These are phyloP conservation scores for Drosophila gaucha DNA, from an alignment of 2,888 invertebrate genomes.

Conservation along the genomic window DNA sequence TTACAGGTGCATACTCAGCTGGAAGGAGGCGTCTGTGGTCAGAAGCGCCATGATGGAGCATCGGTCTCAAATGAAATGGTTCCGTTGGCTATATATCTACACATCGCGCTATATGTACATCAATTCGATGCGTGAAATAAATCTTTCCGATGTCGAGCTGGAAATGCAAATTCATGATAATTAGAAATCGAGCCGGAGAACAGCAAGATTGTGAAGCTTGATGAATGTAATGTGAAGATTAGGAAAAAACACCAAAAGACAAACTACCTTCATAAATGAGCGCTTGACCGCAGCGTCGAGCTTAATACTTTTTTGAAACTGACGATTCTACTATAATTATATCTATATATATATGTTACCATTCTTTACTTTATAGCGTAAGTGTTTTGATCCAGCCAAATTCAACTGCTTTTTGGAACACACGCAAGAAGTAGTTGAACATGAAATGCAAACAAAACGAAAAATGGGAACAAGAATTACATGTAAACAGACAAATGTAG, in stretches of 20 bases:
- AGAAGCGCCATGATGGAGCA: slow-evolving; percentile 94
- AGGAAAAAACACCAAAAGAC: slow-evolving; percentile 65
- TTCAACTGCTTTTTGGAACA: slow-evolving; percentile 38
- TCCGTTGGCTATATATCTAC: slow-evolving; percentile 93
- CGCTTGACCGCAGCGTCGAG: slow-evolving; percentile 27
- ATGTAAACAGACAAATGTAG: slow-evolving; percentile 30
- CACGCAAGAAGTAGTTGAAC: slow-evolving; percentile 44
- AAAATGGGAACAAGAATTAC: slow-evolving; percentile 66
- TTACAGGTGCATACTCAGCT: slow-evolving; percentile 88
- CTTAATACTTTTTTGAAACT: slow-evolving; percentile 53
- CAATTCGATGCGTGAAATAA: slow-evolving; percentile 93
- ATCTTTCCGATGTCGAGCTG: slow-evolving; percentile 90
- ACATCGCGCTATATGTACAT: slow-evolving; percentile 96
- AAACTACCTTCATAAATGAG: slow-evolving; percentile 60
- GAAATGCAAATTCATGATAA: slow-evolving; percentile 89
- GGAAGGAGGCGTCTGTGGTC: slow-evolving; percentile 87
- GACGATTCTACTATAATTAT: slow-evolving; percentile 69
- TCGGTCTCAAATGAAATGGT: slow-evolving; percentile 97
- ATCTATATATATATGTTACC: slow-evolving; percentile 33
- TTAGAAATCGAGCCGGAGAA: slow-evolving; percentile 33
- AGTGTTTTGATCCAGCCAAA: slow-evolving; percentile 51
- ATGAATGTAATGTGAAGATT: slow-evolving; percentile 44
- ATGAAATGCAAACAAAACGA: slow-evolving; percentile 33
- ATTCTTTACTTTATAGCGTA: slow-evolving; percentile 38
- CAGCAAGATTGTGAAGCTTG: slow-evolving; percentile 2